Evolutionary conservation across 2,113 vertebrate genomes (phyloP).

Genomic region (Salvelinus fontinalis): DNA sequence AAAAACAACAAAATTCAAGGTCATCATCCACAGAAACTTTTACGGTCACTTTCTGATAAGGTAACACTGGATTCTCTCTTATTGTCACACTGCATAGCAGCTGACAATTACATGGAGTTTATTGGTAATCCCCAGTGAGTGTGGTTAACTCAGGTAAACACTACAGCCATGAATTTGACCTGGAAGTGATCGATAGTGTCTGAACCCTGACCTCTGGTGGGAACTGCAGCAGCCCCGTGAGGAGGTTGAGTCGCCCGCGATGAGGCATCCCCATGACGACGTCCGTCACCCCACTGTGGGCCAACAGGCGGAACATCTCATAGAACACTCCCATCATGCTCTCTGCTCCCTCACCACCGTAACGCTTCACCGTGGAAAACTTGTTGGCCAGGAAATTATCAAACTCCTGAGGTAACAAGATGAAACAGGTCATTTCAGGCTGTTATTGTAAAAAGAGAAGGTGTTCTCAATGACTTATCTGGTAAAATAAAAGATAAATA

Average conservation of each 20-base stretch:
- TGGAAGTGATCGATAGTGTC: neutral
- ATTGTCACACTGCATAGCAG: too few relatives aligned
- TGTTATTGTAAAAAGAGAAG: neutral
- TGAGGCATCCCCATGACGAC: slow-evolving; percentile 94
- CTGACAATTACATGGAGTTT: too few relatives aligned
- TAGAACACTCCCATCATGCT: slow-evolving; percentile 98
- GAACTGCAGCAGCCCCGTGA: slow-evolving; percentile 88
- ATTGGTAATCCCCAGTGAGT: too few relatives aligned
- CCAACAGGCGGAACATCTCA: slow-evolving; percentile 81
- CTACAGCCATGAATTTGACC: too few relatives aligned
- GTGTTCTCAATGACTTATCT: too few relatives aligned
- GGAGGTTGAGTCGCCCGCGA: slow-evolving; percentile 90
- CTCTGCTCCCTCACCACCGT: slow-evolving; percentile 95
- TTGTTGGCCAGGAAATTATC: slow-evolving; percentile 93
- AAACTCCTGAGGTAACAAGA: slow-evolving; percentile 80
- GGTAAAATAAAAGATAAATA: neutral
- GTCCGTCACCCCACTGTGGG: slow-evolving; percentile 82
- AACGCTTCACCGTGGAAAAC: slow-evolving; percentile 95
- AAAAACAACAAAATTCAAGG: too few relatives aligned
- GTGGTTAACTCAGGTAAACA: too few relatives aligned
- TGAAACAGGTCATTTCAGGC: neutral
- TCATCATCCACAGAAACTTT: too few relatives aligned
- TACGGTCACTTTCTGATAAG: too few relatives aligned
- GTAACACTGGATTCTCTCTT: too few relatives aligned
- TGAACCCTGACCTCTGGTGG: slow-evolving; percentile 95